Evolutionary conservation across 2,113 vertebrate genomes (phyloP), one percentile per base, ranked within the genome.

Genomic region (Misgurnus anguillicaudatus): DNA sequence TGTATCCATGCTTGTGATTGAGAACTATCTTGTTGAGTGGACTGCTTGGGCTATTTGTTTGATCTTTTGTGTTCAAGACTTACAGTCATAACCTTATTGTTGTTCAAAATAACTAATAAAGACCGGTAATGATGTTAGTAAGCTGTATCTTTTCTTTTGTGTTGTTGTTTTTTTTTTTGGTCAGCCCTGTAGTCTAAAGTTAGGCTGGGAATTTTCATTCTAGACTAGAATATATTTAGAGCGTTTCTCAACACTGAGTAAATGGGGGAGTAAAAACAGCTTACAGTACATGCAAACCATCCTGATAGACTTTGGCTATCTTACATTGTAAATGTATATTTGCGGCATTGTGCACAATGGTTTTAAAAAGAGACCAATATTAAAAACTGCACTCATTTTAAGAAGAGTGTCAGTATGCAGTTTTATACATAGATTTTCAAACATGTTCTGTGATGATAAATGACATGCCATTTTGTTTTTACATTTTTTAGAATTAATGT

Each of bases 141-240:
- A 31, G 5, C 8, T 42, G 3, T 63, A 24, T 71, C 8, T n/a
- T 2, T 19, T 57, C 53, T 19, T 17, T 19, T 6, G 13, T 51
- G 48, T 57, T 57, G 64, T 45, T 16, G 62, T 39, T 71, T 31
- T 51, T 45, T 60, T 19, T 51, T 45, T 60, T 19, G 24, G 55
- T 66, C 38, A 60, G n/a, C 53, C 24, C 24, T 64, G 48, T 24
- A 16, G 47, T 45, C 61, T 41, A 47, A 77, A 71, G 55, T 64
- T 63, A 17, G 11, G 38, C 16, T 69, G 39, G 66, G 24, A 61
- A 62, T 72, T 57, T 71, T 21, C 75, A 31, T 42, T 39, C 48
- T 82, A 63, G 85, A 39, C 36, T 80, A 11, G 78, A 85, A 86
- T 91, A 92, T 90, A 88, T 90, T 89, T 91, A 89, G 91, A 85